Evolutionary conservation across 2,888 invertebrate genomes (phyloP), one percentile per base, ranked within the genome.

Genomic region (Macaria liturata): DNA sequence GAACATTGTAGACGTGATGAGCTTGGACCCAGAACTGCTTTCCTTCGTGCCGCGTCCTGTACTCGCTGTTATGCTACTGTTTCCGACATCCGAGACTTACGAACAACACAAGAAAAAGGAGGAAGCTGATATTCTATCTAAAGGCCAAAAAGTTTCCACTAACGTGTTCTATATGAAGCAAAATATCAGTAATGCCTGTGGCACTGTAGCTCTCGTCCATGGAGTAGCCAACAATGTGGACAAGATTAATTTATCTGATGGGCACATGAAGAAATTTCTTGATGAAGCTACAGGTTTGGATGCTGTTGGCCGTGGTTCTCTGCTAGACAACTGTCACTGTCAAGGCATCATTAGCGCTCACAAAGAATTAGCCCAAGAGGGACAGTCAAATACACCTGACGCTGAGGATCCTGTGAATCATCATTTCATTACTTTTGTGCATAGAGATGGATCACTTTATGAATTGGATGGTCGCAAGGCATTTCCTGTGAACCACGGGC

Each of bases 181-280:
- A 83, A 95, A 95, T 55, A 95, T 98, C 52, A 95, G 96, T 59
- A 99, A 99, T 89, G 98, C 99, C 37, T 99, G 99, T 89, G 99
- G 99, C 40, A 98, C 99, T 3, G 95, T 99, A 65, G 99, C 99
- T 9, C 92, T 99, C 43, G 95, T 99, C 58, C 99, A 99, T 81
- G 95, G 97, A 66, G 93, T 99, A 66, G 98, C 97, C 32, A 99
- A 99, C 83, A 98, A 97, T 80, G 86, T 92, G 46, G 95, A 97
- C 69, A 96, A 95, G 55, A 94, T 97, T 61, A 75, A 93, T 40
- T 81, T 97, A 6, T 51, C 68, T 52, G 95, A 95, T 71, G 97
- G 97, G 1, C 92, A 94, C 43, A 88, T 98, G 71, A 96, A 97
- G 80, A 93, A 94, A 54, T 97, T 98, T 75, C 78, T 98, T 54